These are phyloP conservation scores for Origma solitaria DNA, from an alignment of 2,113 vertebrate species.

Conservation along the genomic window DNA sequence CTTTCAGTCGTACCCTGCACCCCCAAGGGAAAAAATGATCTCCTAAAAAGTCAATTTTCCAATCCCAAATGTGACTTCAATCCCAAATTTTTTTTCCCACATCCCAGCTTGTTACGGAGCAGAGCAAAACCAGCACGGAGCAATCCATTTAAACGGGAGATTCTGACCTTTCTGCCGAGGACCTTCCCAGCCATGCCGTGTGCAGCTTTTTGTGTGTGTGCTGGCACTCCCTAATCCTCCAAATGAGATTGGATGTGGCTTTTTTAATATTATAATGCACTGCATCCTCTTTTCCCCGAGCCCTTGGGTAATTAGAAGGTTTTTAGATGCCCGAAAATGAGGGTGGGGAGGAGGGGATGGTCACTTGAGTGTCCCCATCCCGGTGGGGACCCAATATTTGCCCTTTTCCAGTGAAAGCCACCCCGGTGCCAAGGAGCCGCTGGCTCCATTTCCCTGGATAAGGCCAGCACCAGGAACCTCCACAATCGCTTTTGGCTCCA, in stretches of 20 bases:
- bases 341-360: rapidly evolving
- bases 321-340: rapidly evolving
- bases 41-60: neutral
- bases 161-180: conserved; percentile 60
- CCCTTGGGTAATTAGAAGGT: neutral
- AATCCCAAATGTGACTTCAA: neutral
- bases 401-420: neutral
- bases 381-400: rapidly evolving
- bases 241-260: conserved; percentile 27
- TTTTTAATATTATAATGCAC: neutral
- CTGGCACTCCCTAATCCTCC: conserved; percentile 55
- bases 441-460: rapidly evolving
- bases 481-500: neutral
- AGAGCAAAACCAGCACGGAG: neutral
- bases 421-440: rapidly evolving
- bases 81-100: neutral
- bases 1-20: neutral
- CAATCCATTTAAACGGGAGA: conserved; percentile 56
- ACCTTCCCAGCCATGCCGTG: conserved; percentile 44
- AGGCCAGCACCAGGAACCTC: neutral
- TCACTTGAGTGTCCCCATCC: rapidly evolving
- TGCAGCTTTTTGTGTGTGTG: neutral
- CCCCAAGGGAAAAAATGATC: rapidly evolving
- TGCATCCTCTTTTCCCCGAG: neutral
- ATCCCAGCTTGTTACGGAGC: neutral